These are phyloP conservation scores for Arenaria interpres DNA, from an alignment of 2,113 vertebrate genomes.

Conservation along the genomic window DNA sequence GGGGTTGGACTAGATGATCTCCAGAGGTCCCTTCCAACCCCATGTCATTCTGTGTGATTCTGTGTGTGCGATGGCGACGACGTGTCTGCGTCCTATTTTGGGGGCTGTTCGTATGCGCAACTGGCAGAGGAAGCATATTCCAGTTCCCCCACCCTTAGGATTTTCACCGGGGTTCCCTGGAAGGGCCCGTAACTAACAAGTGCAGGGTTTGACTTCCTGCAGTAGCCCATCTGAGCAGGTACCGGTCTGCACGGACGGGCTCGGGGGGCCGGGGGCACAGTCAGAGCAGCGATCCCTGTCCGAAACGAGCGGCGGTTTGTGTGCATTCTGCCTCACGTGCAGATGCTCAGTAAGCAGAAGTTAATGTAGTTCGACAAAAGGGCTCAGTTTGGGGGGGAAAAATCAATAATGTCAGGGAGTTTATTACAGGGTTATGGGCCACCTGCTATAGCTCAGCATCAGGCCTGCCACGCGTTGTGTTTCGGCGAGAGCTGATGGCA, in stretches of 20 bases:
- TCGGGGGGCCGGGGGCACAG: neutral
- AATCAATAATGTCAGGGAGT: slow-evolving; percentile 54
- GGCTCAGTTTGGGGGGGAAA: neutral
- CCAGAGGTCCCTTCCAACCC: too few relatives aligned
- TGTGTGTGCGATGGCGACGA: neutral
- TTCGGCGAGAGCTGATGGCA: slow-evolving; percentile 46
- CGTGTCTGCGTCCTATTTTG: neutral
- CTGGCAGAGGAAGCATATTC: neutral
- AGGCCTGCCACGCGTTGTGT: slow-evolving; percentile 27
- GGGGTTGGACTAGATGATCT: too few relatives aligned
- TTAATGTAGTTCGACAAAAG: slow-evolving; percentile 7
- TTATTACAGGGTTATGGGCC: slow-evolving; percentile 65
- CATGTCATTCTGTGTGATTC: too few relatives aligned
- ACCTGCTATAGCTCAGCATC: slow-evolving; percentile 43
- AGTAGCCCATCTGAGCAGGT: neutral
- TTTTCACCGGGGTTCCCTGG: neutral
- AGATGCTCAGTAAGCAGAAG: slow-evolving; percentile 30
- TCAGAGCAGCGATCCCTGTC: neutral
- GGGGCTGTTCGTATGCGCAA: neutral
- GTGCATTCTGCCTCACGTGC: neutral
- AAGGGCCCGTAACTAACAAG: neutral
- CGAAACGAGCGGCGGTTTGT: neutral
- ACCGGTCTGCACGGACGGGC: neutral
- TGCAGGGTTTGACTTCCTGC: neutral
- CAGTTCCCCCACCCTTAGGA: neutral